Percentiles rank a stretch among this genome's conserved stretches.
These are phyloP conservation scores for Athalia circularis DNA, from an alignment of 2,888 invertebrate genomes.

Conservation along the genomic window DNA sequence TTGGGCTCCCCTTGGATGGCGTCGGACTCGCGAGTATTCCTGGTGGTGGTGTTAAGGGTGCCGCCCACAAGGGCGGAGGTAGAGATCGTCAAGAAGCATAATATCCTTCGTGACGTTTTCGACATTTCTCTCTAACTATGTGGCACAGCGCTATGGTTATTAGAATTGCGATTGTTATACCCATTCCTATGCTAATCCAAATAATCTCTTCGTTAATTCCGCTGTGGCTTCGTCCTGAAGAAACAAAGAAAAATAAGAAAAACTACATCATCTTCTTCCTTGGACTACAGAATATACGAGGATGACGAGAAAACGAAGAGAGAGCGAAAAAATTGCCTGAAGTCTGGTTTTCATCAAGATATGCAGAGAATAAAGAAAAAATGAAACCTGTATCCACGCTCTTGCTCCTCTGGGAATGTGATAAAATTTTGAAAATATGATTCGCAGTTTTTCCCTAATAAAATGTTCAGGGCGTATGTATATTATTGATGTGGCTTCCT, in stretches of 20 bases:
- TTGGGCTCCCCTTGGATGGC: constrained; percentile 65
- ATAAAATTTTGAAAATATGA: neutral
- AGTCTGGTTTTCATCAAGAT: no score
- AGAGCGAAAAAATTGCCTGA: no score
- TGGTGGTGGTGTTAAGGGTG: constrained; percentile 62
- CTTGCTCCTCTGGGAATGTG: no score
- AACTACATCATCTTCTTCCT: neutral
- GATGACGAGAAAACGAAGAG: neutral
- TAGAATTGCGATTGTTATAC: constrained; percentile 86
- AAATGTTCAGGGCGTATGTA: neutral
- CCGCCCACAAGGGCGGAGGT: constrained; percentile 65
- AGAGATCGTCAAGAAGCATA: constrained; percentile 65
- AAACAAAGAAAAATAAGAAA: constrained; percentile 34
- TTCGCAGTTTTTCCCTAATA: neutral
- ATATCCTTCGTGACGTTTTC: constrained; percentile 80
- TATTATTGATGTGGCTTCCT: no score
- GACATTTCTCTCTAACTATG: constrained; percentile 87
- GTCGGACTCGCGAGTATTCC: constrained; percentile 67
- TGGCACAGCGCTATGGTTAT: constrained; percentile 90
- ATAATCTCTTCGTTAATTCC: constrained; percentile 92
- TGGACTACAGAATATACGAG: neutral
- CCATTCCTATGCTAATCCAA: constrained; percentile 93
- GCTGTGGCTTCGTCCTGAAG: constrained; percentile 86
- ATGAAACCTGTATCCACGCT: no score
- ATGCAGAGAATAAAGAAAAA: no score